Conservation (phyloP, 2,113 vertebrate genomes). For the Nyctibius bracteatus region DNA sequence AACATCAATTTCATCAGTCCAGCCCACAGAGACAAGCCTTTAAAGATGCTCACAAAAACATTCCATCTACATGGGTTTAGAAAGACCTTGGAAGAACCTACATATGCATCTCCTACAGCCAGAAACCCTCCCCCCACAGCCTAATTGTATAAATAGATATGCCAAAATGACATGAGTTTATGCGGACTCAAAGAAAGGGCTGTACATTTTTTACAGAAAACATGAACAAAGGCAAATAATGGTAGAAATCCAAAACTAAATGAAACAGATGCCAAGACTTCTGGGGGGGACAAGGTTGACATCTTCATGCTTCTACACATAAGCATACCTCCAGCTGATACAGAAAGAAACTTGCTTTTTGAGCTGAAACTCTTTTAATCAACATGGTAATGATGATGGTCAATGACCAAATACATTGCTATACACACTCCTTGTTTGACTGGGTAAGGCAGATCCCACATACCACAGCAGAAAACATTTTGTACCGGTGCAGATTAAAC, state of each 20-base stretch:
- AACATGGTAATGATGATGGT: background rate
- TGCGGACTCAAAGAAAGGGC: background rate
- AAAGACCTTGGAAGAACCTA: background rate
- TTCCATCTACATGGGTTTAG: background rate
- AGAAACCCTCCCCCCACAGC: background rate
- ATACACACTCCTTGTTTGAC: background rate
- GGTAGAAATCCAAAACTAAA: background rate
- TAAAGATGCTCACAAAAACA: constrained; percentile 11
- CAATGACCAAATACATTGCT: background rate
- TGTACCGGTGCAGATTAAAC: background rate
- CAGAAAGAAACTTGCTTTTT: background rate
- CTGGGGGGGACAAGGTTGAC: background rate
- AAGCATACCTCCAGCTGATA: background rate
- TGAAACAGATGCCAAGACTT: background rate
- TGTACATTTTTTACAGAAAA: background rate
- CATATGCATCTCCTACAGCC: background rate
- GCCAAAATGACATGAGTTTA: background rate
- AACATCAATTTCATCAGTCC: background rate
- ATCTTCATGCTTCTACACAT: background rate
- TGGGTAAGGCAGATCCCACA: background rate
- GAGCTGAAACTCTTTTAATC: background rate
- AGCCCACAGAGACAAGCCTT: background rate
- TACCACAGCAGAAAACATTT: background rate
- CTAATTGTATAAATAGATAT: constrained; percentile 20
- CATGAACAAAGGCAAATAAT: background rate